Conservation (phyloP, 53 echinoderm and acorn worm species). For the Glandiceps talaboti region DNA sequence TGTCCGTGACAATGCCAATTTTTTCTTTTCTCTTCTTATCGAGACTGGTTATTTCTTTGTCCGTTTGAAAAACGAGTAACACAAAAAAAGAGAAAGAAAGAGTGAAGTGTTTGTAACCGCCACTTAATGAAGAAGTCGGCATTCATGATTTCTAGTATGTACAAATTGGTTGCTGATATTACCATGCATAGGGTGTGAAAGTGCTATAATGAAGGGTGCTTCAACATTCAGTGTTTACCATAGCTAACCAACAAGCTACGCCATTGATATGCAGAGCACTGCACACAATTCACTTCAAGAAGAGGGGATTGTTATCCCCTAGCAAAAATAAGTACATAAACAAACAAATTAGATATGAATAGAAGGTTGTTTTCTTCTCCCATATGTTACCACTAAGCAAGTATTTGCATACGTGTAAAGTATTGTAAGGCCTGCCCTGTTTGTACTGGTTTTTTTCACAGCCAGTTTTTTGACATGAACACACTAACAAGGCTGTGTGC, state of each 20-base stretch:
- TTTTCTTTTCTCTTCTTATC: too few species aligned
- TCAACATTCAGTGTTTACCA: neutral
- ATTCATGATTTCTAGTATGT: too few species aligned
- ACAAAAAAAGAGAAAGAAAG: too few species aligned
- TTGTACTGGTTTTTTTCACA: neutral
- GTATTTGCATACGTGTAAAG: neutral
- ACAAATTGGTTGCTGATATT: too few species aligned
- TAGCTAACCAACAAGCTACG: neutral
- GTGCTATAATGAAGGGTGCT: neutral
- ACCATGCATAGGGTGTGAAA: neutral
- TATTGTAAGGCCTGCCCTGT: neutral
- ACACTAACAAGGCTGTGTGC: too few species aligned
- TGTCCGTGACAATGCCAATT: too few species aligned
- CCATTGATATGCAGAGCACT: neutral
- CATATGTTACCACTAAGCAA: neutral
- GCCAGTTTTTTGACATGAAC: slow-evolving; percentile 2
- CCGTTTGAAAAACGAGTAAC: too few species aligned
- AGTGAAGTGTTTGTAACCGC: too few species aligned
- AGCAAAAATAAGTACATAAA: neutral
- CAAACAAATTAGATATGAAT: neutral
- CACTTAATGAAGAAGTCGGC: too few species aligned
- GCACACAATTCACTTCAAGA: neutral
- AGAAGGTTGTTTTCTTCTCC: neutral
- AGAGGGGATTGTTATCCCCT: neutral
- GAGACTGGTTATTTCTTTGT: too few species aligned